Evolutionary conservation across 2,888 invertebrate genomes (phyloP).

Genomic region (Eupithecia inturbata): DNA sequence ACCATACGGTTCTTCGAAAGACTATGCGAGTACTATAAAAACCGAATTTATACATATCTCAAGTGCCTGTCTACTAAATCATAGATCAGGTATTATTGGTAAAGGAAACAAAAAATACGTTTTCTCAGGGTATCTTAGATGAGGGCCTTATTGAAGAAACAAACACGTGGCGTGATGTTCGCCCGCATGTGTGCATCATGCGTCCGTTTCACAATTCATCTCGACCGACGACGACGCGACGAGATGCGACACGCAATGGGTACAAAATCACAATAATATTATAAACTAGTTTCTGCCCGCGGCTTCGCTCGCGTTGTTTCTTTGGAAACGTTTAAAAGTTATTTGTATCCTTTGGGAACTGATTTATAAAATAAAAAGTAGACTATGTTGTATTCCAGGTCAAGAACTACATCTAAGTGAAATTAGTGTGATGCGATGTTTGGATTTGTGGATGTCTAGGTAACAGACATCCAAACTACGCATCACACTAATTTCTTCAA

Average conservation of each 20-base stretch:
- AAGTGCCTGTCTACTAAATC: constrained; percentile 33
- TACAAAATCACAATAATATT: too few relatives aligned
- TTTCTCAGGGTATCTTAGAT: constrained; percentile 57
- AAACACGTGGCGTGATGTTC: constrained; percentile 64
- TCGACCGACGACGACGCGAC: not conserved
- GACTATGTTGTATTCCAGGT: too few relatives aligned
- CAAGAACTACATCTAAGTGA: too few relatives aligned
- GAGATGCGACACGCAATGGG: not conserved
- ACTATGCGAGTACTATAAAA: constrained; percentile 31
- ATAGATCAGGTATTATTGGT: constrained; percentile 18
- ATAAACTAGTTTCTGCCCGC: too few relatives aligned
- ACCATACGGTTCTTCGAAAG: not conserved
- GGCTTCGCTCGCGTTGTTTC: too few relatives aligned
- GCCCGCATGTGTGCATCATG: constrained; percentile 71
- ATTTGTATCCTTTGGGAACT: too few relatives aligned
- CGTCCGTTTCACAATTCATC: constrained; percentile 59
- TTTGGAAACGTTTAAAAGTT: too few relatives aligned
- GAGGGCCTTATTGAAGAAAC: constrained; percentile 53
- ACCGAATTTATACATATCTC: constrained; percentile 32
- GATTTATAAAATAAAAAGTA: too few relatives aligned
- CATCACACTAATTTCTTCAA: too few relatives aligned
- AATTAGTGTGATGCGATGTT: too few relatives aligned
- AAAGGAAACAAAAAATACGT: constrained; percentile 45
- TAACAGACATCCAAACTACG: too few relatives aligned
- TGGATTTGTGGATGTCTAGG: too few relatives aligned